Percentiles rank a stretch among this genome's conserved stretches.
These are phyloP conservation scores for Eriocheir sinensis DNA, from an alignment of 1,140 invertebrate genomes.

Conservation along the genomic window DNA sequence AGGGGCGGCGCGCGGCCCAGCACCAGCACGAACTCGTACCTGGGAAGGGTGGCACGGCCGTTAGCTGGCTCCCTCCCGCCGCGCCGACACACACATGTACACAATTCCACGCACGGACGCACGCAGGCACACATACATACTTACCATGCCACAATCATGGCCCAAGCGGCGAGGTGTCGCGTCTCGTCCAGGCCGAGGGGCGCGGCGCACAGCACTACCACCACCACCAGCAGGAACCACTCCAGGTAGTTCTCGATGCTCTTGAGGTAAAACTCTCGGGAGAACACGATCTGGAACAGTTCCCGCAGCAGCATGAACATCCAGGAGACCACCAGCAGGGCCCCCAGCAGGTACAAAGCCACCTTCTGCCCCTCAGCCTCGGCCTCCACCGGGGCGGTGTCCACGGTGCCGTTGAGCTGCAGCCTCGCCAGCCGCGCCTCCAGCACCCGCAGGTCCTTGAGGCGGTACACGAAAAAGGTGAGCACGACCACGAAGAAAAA, in stretches of 20 bases:
- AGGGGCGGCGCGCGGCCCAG: constrained; percentile 88
- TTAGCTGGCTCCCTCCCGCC: neutral
- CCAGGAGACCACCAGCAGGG: constrained; percentile 58
- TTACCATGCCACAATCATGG: constrained; percentile 88
- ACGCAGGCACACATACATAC: neutral
- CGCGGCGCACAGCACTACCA: constrained; percentile 48
- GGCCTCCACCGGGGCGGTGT: constrained; percentile 40
- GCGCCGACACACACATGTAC: neutral
- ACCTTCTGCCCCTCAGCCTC: constrained; percentile 39
- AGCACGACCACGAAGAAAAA: constrained; percentile 86
- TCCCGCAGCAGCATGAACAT: constrained; percentile 72
- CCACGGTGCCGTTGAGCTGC: neutral
- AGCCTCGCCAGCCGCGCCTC: constrained; percentile 49
- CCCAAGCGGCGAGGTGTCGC: constrained; percentile 84
- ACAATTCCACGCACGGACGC: too few species aligned
- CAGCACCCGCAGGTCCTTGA: constrained; percentile 72
- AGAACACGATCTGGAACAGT: constrained; percentile 69
- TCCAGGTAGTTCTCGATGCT: constrained; percentile 78
- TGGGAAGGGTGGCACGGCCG: neutral
- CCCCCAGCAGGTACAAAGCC: constrained; percentile 49
- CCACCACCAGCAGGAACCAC: constrained; percentile 73
- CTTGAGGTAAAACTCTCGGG: constrained; percentile 61
- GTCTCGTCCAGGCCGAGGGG: constrained; percentile 53
- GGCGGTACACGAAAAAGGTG: constrained; percentile 73
- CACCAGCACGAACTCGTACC: constrained; percentile 87